Evolutionary conservation across 2,797 vertebrate species (phyloP), one percentile per base, ranked within the genome.

Genomic region (Alouatta caraya): DNA sequence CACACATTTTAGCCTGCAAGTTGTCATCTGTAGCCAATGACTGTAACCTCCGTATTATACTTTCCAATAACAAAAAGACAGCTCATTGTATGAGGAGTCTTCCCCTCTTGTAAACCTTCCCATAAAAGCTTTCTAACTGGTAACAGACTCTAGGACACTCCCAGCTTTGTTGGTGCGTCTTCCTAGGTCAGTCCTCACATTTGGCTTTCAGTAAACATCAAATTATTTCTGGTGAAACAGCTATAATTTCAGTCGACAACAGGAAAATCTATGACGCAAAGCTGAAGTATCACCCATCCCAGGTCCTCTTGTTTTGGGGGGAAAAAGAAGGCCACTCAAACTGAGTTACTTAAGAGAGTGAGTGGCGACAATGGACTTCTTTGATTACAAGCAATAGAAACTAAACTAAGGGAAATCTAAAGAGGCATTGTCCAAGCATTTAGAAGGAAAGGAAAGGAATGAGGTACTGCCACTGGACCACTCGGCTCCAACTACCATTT

Each of bases 381-480:
- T 22, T 30, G 59, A 57, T 72, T 39, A 67, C 4, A 86, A 55
- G 84, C 5, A 24, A 44, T 17, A 92, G 84, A 85, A 95, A 57
- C 19, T 10, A 55, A 39, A 0, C 1, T 15, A 50, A 83, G 42
- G 46, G 76, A 90, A 91, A 57, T 14, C 44, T 10, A 26, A 21
- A 55, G 50, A 55, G 24, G n/a, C 3, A 28, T 46, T 2, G 0
- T 24, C n/a, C 72, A 33, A 42, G 46, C 33, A 73, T 42, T 10
- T 12, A 64, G 88, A 67, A 67, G 59, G 85, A 59, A 79, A 57
- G n/a, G 33, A 67, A 67, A 67, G 64, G 73, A 82, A 79, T 5
- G n/a, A 44, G 22, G 14, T 0, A 3, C 30, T 2, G 21, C 13
- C 44, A 0, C 8, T 33, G 72, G 2, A 21, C 24, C 33, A 5